These are phyloP conservation scores for Xenopus laevis DNA, from an alignment of 2,113 vertebrate genomes.

Conservation along the genomic window DNA sequence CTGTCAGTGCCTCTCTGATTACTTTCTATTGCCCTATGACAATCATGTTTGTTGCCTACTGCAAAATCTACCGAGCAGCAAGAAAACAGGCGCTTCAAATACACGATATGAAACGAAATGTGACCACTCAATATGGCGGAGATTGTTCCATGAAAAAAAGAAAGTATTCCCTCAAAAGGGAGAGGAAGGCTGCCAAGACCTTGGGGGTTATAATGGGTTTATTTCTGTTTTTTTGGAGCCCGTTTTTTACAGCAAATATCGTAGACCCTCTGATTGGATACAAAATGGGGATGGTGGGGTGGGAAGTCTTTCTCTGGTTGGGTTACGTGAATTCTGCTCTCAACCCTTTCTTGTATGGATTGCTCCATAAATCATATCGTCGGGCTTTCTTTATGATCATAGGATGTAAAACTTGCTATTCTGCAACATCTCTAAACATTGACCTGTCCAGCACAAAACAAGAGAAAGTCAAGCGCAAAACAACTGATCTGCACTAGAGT, in stretches of 20 bases:
- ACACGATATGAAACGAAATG: slow-evolving; percentile 60
- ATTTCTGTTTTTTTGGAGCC: slow-evolving; percentile 70
- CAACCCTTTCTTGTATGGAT: slow-evolving; percentile 72
- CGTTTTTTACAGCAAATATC: slow-evolving; percentile 72
- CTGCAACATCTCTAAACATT: neutral
- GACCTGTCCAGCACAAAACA: neutral
- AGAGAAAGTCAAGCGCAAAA: neutral
- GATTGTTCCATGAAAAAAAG: slow-evolving; percentile 63
- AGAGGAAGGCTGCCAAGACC: slow-evolving; percentile 70
- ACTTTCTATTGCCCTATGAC: slow-evolving; percentile 73
- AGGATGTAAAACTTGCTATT: slow-evolving; percentile 49
- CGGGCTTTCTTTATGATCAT: slow-evolving; percentile 70
- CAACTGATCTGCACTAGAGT: neutral
- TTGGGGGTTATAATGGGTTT: slow-evolving; percentile 74
- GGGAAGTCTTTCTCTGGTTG: slow-evolving; percentile 72
- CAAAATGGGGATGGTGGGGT: slow-evolving; percentile 60
- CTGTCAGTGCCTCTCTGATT: slow-evolving; percentile 60
- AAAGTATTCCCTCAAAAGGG: slow-evolving; percentile 62
- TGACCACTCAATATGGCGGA: neutral
- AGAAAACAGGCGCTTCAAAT: slow-evolving; percentile 70
- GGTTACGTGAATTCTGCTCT: slow-evolving; percentile 73
- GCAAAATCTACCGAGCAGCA: slow-evolving; percentile 72
- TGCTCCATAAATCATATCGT: slow-evolving; percentile 70
- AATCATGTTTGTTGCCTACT: slow-evolving; percentile 70
- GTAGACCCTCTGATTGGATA: slow-evolving; percentile 50